These are phyloP conservation scores for Acrossocheilus wenchowensis DNA, from an alignment of 2,797 vertebrate species.

Conservation along the genomic window DNA sequence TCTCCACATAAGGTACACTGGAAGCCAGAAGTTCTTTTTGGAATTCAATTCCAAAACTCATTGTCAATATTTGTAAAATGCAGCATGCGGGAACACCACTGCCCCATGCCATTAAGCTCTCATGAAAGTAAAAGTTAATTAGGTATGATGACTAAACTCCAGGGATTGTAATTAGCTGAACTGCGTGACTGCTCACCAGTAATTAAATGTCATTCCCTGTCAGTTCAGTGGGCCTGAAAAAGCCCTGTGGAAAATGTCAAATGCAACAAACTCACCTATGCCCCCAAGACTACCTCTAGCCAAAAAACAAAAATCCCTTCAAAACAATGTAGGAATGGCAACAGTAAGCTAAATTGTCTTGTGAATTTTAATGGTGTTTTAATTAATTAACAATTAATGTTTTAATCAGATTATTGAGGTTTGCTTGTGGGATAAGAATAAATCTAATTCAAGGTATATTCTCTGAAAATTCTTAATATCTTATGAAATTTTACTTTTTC, in stretches of 20 bases:
- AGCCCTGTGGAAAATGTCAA: constrained; percentile 75
- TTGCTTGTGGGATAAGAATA: too few relatives aligned
- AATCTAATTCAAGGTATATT: not conserved
- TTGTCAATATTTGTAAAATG: constrained; percentile 83
- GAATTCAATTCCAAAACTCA: constrained; percentile 79
- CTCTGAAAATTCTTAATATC: not conserved
- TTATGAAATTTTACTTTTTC: not conserved
- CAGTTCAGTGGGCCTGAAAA: constrained; percentile 84
- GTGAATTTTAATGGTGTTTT: not conserved
- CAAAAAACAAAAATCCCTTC: constrained; percentile 49
- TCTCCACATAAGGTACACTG: not conserved
- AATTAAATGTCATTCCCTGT: constrained; percentile 93
- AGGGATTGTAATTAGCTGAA: constrained; percentile 90
- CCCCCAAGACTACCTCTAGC: constrained; percentile 61
- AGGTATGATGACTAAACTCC: constrained; percentile 92
- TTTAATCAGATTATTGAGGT: not conserved
- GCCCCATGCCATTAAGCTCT: constrained; percentile 86
- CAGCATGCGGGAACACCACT: constrained; percentile 71
- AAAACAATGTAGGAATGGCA: not conserved
- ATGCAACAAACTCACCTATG: constrained; percentile 75
- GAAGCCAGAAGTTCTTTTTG: constrained; percentile 65
- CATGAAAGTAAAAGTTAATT: constrained; percentile 94
- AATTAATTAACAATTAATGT: constrained; percentile 8
- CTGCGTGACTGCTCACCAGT: constrained; percentile 90
- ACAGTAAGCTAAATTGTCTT: not conserved